Percentiles rank a stretch among this genome's conserved stretches.
Conservation (phyloP, 1,140 invertebrate genomes). For the Dendroctonus valens region DNA sequence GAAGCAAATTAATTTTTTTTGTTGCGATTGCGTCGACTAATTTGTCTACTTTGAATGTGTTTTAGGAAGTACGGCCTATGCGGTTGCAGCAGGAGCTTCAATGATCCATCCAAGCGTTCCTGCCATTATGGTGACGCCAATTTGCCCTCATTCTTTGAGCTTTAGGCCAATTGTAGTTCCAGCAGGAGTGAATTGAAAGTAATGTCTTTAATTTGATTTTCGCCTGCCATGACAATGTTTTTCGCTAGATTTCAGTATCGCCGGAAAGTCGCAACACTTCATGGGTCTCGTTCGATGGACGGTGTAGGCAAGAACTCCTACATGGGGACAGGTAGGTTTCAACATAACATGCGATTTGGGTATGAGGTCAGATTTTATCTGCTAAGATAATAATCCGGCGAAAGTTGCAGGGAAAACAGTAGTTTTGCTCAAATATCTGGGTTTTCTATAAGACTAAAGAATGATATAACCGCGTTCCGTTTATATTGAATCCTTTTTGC, state of each 20-base stretch:
- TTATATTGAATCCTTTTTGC: no score
- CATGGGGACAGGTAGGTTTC: constrained; percentile 82
- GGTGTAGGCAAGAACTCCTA: constrained; percentile 87
- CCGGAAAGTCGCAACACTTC: constrained; percentile 92
- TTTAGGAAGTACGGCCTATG: constrained; percentile 87
- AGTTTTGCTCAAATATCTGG: background rate
- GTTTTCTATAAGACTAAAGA: no score
- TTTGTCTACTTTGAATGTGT: background rate
- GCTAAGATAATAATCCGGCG: no score
- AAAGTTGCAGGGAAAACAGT: background rate
- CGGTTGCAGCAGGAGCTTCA: constrained; percentile 94
- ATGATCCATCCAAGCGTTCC: constrained; percentile 98
- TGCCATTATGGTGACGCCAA: constrained; percentile 96
- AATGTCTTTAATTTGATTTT: background rate
- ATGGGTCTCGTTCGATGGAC: constrained; percentile 97
- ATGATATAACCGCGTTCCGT: no score
- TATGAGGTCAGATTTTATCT: no score
- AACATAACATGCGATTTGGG: background rate
- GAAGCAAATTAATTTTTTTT: no score
- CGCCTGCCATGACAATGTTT: background rate
- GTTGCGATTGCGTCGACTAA: no score
- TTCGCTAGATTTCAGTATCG: constrained; percentile 84
- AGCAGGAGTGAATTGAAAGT: constrained; percentile 96
- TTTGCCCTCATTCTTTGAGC: constrained; percentile 92
- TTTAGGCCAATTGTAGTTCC: constrained; percentile 97